Evolutionary conservation across 2,888 invertebrate genomes (phyloP).

Genomic region (Diplolepis rosae): DNA sequence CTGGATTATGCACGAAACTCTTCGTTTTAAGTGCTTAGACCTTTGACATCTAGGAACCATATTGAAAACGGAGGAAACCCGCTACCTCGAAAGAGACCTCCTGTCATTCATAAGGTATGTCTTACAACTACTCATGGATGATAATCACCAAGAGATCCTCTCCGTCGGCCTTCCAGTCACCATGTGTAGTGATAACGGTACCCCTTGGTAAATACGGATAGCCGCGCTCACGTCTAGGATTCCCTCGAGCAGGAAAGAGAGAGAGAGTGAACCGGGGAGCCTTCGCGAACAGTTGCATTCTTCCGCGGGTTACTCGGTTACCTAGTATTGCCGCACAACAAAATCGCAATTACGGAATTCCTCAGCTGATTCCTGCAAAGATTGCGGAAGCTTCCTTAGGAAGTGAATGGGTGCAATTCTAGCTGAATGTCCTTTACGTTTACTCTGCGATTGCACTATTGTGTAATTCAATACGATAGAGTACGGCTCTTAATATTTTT

Average conservation of each 20-base stretch:
- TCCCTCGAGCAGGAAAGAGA: slow-evolving; percentile 30
- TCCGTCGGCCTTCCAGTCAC: not conserved
- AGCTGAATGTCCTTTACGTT: not conserved
- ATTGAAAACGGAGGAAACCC: slow-evolving; percentile 49
- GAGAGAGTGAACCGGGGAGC: slow-evolving; percentile 22
- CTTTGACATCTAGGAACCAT: slow-evolving; percentile 53
- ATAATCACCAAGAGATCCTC: not conserved
- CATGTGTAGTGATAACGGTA: slow-evolving; percentile 22
- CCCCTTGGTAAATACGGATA: slow-evolving; percentile 8
- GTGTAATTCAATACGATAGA: not conserved
- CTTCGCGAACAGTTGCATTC: slow-evolving; percentile 22
- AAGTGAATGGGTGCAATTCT: not conserved
- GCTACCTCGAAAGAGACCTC: slow-evolving; percentile 37
- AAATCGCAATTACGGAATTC: slow-evolving; percentile 32
- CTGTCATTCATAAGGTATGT: slow-evolving; percentile 51
- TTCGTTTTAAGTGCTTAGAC: slow-evolving; percentile 32
- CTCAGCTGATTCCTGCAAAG: slow-evolving; percentile 14
- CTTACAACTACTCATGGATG: slow-evolving; percentile 8
- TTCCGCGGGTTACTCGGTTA: slow-evolving; percentile 33
- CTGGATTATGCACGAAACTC: slow-evolving; percentile 19
- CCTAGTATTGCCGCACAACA: slow-evolving; percentile 30
- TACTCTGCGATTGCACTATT: not conserved
- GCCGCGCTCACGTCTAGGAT: slow-evolving; percentile 13
- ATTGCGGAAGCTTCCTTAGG: slow-evolving; percentile 27
- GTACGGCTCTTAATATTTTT: not conserved